Percentiles rank a stretch among this genome's conserved stretches.
Conservation (phyloP, 2,113 vertebrate species). For the Stomatorhinus ivindoensis region DNA sequence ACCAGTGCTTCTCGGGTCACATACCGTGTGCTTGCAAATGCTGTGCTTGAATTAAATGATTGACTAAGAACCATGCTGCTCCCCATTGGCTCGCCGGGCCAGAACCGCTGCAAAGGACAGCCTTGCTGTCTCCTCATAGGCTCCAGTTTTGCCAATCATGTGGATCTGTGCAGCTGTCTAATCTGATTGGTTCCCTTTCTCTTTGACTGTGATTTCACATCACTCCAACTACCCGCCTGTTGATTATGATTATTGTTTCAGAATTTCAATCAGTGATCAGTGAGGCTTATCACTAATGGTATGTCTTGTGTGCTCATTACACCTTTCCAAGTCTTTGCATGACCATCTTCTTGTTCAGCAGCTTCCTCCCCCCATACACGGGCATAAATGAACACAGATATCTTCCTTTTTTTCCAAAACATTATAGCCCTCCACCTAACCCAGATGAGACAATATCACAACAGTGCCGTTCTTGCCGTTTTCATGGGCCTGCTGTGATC, state of each 20-base stretch:
- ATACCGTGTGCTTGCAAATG: background rate
- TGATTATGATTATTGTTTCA: constrained; percentile 95
- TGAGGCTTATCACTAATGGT: constrained; percentile 91
- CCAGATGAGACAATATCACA: background rate
- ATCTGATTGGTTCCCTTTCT: background rate
- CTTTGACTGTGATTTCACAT: background rate
- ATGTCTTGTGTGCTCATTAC: constrained; percentile 58
- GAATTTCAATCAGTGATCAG: constrained; percentile 98
- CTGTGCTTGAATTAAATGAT: background rate
- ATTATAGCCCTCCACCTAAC: background rate
- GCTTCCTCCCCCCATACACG: background rate
- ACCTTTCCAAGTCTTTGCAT: constrained; percentile 11
- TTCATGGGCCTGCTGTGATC: background rate
- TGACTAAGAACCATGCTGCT: background rate
- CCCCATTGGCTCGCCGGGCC: background rate
- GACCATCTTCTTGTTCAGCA: background rate
- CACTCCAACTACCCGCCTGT: constrained; percentile 55
- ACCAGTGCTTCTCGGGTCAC: background rate
- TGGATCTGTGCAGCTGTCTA: background rate
- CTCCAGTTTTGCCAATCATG: background rate
- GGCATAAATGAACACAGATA: background rate
- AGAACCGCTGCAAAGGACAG: background rate
- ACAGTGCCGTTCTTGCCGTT: background rate
- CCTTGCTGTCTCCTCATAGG: background rate
- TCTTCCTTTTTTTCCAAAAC: background rate